These are phyloP conservation scores for Bimastos eiseni DNA, from an alignment of 2,888 invertebrate genomes.

Conservation along the genomic window DNA sequence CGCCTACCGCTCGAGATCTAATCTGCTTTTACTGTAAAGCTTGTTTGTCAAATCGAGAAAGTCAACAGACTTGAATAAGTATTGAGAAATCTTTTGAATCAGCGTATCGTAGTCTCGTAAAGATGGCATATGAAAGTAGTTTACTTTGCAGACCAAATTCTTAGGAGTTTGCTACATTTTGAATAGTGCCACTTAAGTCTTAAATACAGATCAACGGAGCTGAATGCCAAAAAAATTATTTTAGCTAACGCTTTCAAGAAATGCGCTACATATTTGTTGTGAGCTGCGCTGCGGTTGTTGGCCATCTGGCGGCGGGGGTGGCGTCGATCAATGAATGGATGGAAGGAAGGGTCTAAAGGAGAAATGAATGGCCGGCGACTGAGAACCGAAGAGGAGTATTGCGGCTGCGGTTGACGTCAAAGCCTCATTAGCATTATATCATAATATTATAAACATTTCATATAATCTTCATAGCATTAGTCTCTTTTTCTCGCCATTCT, in stretches of 20 bases:
- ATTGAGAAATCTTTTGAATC: no score
- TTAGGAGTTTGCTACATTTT: no score
- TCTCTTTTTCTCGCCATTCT: not conserved
- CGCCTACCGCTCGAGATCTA: no score
- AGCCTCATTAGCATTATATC: not conserved
- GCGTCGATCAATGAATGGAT: slow-evolving; percentile 23
- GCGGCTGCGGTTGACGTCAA: slow-evolving; percentile 23
- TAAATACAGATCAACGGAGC: no score
- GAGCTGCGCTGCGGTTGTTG: not conserved
- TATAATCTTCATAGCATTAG: not conserved
- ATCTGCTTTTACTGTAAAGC: no score
- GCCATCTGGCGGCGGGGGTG: not conserved
- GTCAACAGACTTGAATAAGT: no score
- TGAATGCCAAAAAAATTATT: no score
- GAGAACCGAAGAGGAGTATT: not conserved
- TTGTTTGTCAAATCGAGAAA: no score
- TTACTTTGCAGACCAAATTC: no score
- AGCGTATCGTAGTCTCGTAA: no score
- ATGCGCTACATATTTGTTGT: not conserved
- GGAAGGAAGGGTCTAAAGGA: not conserved
- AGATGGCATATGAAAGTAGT: no score
- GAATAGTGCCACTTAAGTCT: no score
- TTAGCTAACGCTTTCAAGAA: not conserved
- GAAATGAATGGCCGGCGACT: slow-evolving; percentile 16
- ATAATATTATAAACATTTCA: not conserved